Conservation (phyloP, 2,888 invertebrate species). For the Ditylenchus weischeri region DNA sequence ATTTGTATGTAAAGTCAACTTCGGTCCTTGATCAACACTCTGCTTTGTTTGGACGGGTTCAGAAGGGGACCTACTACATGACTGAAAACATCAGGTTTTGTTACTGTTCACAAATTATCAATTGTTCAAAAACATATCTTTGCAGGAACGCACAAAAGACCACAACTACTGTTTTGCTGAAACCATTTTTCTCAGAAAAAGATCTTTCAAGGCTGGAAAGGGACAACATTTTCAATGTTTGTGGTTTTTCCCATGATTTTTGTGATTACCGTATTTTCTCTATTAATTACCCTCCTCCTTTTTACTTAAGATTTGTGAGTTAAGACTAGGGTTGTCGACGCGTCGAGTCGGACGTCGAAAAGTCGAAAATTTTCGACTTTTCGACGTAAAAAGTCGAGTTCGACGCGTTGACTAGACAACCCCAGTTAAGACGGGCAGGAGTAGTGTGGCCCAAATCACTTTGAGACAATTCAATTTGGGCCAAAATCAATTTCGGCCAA, state of each 20-base stretch:
- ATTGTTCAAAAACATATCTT: neutral
- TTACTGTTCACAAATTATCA: too few relatives aligned
- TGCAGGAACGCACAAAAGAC: conserved; percentile 29
- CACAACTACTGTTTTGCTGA: conserved; percentile 49
- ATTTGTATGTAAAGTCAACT: conserved; percentile 42
- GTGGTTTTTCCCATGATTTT: conserved; percentile 6
- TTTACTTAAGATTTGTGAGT: neutral
- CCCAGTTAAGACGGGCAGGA: too few relatives aligned
- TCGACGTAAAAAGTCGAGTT: too few relatives aligned
- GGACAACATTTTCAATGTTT: conserved; percentile 28
- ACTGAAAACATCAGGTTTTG: neutral
- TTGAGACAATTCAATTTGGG: too few relatives aligned
- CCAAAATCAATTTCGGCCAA: too few relatives aligned
- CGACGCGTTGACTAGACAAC: too few relatives aligned
- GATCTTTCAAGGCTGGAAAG: conserved; percentile 35
- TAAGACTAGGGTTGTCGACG: too few relatives aligned
- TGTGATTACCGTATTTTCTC: neutral
- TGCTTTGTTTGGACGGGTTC: conserved; percentile 32
- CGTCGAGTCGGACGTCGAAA: too few relatives aligned
- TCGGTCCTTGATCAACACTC: conserved; percentile 44
- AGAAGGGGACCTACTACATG: conserved; percentile 6
- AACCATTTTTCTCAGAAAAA: conserved; percentile 42
- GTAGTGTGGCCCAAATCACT: too few relatives aligned
- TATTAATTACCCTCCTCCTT: neutral
- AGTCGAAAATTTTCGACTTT: too few relatives aligned